Evolutionary conservation across 2,888 invertebrate species (phyloP), one percentile per base, ranked within the genome.

Genomic region (Malthinus flaveolus): DNA sequence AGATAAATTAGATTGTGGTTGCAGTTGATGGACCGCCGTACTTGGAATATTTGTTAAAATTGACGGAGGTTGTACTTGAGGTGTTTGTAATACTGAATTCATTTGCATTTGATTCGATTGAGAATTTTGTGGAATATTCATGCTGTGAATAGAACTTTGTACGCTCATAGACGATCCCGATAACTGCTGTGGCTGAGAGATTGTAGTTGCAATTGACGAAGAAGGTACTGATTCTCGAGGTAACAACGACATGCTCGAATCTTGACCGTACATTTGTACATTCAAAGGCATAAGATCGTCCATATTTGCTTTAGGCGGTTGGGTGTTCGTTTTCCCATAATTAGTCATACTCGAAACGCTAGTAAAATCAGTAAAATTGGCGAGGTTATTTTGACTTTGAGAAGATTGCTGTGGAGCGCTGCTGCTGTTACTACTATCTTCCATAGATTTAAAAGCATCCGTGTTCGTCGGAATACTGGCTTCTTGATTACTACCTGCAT

Each of bases 371-470:
- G 77, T 77, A 56, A 78, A 77, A 64, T 68, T 74, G 64, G 73
- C 75, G 51, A 66, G 67, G 64, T 73, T 69, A 65, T 70, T 72
- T 56, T 76, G 75, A 65, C 73, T 75, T 59, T 81, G 80, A 71
- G 80, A 78, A 33, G 82, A 79, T 51, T 78, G 76, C 76, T 82
- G 81, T 51, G 64, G 64, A 51, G 71, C 70, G 48, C 71, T 71
- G 55, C 71, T 74, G 35, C 73, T 71, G 60, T 75, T 74, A 61
- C 71, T 74, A 58, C 71, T 66, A 60, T 77, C 77, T 63, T 76
- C 75, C 4, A 70, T 66, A 32, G 71, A 72, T 66, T 73, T 75
- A 13, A 71, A 66, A 33, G 71, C 72, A 56, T 74, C 75, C 35
- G 70, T 72, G 63, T 73, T 76, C 10, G 77, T 71, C 36, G 77